These are phyloP conservation scores for Hemiscyllium ocellatum DNA, from an alignment of 2,113 vertebrate genomes.

Conservation along the genomic window DNA sequence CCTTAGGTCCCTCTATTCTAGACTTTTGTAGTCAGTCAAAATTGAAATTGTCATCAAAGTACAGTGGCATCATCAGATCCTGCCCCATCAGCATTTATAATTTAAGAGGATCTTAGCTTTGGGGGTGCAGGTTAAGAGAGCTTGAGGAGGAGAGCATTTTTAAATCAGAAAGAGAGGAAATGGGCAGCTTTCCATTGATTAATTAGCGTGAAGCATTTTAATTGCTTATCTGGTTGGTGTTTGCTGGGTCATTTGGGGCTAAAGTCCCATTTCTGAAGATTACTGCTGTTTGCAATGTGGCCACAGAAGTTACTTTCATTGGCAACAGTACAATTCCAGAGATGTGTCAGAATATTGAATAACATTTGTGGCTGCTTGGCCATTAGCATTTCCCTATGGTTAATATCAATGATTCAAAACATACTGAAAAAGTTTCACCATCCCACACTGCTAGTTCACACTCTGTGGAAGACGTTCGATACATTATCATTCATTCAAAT, in stretches of 20 bases:
- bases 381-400: not conserved
- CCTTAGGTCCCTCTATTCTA: too few species aligned
- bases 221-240: not conserved
- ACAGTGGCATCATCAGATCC: not conserved
- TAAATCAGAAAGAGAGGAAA: not conserved
- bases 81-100: not conserved
- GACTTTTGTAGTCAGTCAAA: not conserved
- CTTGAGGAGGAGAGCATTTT: not conserved
- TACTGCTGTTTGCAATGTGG: not conserved
- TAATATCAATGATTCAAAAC: not conserved
- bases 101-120: not conserved
- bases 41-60: not conserved
- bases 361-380: not conserved
- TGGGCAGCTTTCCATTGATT: not conserved
- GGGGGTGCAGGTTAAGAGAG: not conserved
- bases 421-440: not conserved
- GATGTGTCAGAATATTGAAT: not conserved
- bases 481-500: not conserved
- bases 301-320: not conserved
- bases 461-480: not conserved
- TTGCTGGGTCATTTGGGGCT: not conserved
- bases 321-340: not conserved
- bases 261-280: not conserved
- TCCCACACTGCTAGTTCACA: not conserved
- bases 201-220: not conserved